A percentile compares a stretch with the other conserved stretches of the same genome.
Evolutionary conservation across 2,113 vertebrate genomes (phyloP).

Genomic region (Orthonyx spaldingii): DNA sequence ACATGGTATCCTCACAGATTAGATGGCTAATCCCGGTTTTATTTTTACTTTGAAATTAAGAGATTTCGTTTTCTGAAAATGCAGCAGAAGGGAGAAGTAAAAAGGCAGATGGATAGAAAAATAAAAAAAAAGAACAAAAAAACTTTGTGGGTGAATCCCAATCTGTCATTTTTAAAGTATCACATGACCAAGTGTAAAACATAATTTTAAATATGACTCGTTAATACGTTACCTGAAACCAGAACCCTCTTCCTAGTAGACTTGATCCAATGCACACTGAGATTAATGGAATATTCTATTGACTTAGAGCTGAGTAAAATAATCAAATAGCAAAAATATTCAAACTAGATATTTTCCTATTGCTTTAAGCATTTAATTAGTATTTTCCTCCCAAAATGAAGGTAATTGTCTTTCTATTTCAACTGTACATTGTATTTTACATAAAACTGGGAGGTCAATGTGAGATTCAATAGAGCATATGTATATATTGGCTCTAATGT

Average conservation of each 20-base stretch:
- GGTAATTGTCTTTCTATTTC: neutral
- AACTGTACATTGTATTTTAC: neutral
- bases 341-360: neutral
- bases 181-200: neutral
- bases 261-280: neutral
- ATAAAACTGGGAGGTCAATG: neutral
- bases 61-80: neutral
- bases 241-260: neutral
- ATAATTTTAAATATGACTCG: neutral
- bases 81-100: neutral
- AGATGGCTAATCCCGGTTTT: neutral
- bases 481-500: neutral
- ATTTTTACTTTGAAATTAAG: neutral
- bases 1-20: neutral
- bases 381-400: neutral
- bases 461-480: neutral
- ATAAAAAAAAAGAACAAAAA: neutral
- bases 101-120: slow-evolving; percentile 26
- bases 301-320: neutral
- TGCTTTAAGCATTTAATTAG: neutral
- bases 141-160: slow-evolving; percentile 18
- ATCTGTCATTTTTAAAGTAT: neutral
- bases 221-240: neutral
- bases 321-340: neutral
- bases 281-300: neutral